A percentile compares a stretch with the other conserved stretches of the same genome.
Evolutionary conservation across 2,888 invertebrate species (phyloP).

Genomic region (Dexiosoma caninum): DNA sequence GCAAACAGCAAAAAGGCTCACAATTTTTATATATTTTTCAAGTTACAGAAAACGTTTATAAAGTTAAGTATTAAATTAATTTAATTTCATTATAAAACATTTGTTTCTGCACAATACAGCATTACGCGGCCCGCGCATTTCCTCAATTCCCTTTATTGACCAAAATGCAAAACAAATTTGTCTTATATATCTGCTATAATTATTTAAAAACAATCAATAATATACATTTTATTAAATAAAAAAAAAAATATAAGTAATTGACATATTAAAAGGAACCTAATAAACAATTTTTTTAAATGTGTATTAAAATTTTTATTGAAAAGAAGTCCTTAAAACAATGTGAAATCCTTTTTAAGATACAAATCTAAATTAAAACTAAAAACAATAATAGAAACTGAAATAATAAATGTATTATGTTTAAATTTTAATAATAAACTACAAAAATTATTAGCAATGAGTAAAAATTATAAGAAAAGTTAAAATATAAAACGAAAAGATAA

Average conservation of each 20-base stretch:
- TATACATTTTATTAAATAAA: slow-evolving; percentile 48
- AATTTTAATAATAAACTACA: slow-evolving; percentile 42
- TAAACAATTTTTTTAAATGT: slow-evolving; percentile 54
- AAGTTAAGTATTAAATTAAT: slow-evolving; percentile 2
- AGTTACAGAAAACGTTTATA: neutral
- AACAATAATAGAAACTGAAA: slow-evolving; percentile 20
- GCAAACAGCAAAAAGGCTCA: slow-evolving; percentile 17
- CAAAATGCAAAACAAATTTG: slow-evolving; percentile 9
- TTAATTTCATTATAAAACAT: neutral
- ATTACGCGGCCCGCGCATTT: slow-evolving; percentile 16
- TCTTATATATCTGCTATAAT: slow-evolving; percentile 25
- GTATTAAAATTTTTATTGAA: slow-evolving; percentile 47
- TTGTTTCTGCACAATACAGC: slow-evolving; percentile 24
- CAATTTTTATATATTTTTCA: neutral
- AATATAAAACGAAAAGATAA: slow-evolving; percentile 18
- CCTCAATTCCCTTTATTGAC: slow-evolving; percentile 23
- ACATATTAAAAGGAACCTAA: slow-evolving; percentile 7
- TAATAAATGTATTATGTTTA: slow-evolving; percentile 58
- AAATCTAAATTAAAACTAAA: slow-evolving; percentile 32
- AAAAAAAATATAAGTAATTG: no score
- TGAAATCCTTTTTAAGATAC: slow-evolving; percentile 48
- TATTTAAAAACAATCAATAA: slow-evolving; percentile 51
- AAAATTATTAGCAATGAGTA: slow-evolving; percentile 46
- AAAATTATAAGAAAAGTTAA: slow-evolving; percentile 25
- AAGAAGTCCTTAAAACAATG: slow-evolving; percentile 40